Evolutionary conservation across 2,113 vertebrate genomes (phyloP), one percentile per base, ranked within the genome.

Genomic region (Brachypteracias leptosomus): DNA sequence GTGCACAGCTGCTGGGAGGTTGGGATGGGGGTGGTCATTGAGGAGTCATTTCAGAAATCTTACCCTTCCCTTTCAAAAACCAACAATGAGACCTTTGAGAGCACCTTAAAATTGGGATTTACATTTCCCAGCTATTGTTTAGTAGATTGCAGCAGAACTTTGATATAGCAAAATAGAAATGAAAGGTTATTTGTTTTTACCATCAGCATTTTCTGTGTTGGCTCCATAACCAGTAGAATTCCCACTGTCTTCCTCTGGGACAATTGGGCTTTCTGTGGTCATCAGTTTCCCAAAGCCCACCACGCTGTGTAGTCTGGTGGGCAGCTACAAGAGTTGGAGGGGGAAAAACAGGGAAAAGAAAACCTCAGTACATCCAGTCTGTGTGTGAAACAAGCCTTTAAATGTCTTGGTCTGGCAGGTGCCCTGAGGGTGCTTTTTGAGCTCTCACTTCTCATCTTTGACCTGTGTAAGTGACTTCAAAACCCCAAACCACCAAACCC

Each of bases 261-360:
- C 47, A 22, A n/a, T 36, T 18, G 89, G 13, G 49, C 84, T 90
- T 52, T 92, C 94, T 25, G 67, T 66, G 16, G 96, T 98, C 21
- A 95, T 70, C 58, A 84, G 35, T 3, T 96, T 79, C 85, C 97
- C 96, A 21, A 68, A 85, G 71, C 91, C 3, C 65, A 25, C 82
- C 59, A 58, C 16, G 21, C 2, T 62, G 18, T 88, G 38, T 26
- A 54, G 33, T 26, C 26, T 89, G 42, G 81, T 90, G n/a, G 92
- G 77, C 35, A 90, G n/a, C 96, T 97, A 29, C 79, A 75, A 57
- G 47, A 85, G 75, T 9, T 47, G 17, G 14, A 24, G 28, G 28
- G 54, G 31, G 16, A 47, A 59, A 14, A 83, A 92, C 75, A 52
- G 61, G 83, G 44, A 21, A 73, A 80, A 88, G 24, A 54, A 62